Conservation (phyloP, 2,888 invertebrate species). For the Ligdia adustata region DNA sequence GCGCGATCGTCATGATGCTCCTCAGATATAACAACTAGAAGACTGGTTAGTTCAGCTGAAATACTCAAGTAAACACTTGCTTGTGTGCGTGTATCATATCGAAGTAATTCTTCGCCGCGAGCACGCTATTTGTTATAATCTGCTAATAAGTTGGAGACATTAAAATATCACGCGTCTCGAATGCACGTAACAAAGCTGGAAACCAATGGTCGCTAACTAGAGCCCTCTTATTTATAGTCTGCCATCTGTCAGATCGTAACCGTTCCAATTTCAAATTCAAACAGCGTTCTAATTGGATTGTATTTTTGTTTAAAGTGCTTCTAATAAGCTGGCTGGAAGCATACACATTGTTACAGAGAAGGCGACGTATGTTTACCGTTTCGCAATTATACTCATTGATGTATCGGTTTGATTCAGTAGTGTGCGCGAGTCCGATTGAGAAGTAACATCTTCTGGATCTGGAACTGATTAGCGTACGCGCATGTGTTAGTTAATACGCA, state of each 20-base stretch:
- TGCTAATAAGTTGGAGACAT: conserved; percentile 62
- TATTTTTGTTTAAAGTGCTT: conserved; percentile 79
- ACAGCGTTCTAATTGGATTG: conserved; percentile 79
- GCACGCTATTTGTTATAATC: conserved; percentile 17
- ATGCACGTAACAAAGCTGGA: conserved; percentile 59
- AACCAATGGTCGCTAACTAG: conserved; percentile 63
- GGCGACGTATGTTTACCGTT: conserved; percentile 75
- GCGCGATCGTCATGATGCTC: background rate
- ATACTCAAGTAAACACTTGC: background rate
- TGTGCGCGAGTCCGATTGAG: conserved; percentile 63
- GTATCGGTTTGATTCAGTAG: conserved; percentile 58
- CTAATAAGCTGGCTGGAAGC: conserved; percentile 75
- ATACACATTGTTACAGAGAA: conserved; percentile 78
- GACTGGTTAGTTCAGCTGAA: background rate
- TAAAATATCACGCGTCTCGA: conserved; percentile 63
- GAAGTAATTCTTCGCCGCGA: background rate
- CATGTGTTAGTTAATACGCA: conserved; percentile 71
- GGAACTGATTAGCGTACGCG: conserved; percentile 75
- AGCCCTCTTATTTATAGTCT: conserved; percentile 74
- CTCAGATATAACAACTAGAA: background rate
- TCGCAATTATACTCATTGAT: conserved; percentile 81
- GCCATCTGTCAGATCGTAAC: conserved; percentile 80
- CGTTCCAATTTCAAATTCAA: conserved; percentile 78
- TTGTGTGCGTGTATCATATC: conserved; percentile 10
- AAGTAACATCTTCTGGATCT: conserved; percentile 70